Conservation (phyloP, 53 echinoderm and acorn worm species). For the Holothuria scabra region DNA sequence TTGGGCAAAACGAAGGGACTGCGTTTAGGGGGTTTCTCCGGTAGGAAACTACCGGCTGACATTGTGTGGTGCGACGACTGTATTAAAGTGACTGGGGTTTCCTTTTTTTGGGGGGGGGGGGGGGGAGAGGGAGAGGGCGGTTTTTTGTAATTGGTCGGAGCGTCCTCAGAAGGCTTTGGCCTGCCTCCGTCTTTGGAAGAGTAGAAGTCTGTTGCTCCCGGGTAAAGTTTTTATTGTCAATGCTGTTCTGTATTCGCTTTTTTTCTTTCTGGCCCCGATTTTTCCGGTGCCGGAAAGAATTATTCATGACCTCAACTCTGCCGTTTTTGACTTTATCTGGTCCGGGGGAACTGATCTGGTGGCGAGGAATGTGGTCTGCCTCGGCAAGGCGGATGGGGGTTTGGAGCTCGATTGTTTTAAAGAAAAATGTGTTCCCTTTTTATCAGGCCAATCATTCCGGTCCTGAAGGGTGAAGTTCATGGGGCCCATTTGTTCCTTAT, state of each 20-base stretch:
- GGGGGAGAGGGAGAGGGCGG: not conserved
- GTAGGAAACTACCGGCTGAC: constrained; percentile 28
- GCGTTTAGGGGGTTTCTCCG: constrained; percentile 30
- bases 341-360: constrained; percentile 21
- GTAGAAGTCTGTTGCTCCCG: not conserved
- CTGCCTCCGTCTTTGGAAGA: constrained; percentile 17
- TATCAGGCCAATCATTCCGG: constrained; percentile 4
- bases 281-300: constrained; percentile 1
- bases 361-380: not conserved
- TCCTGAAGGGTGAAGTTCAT: not conserved
- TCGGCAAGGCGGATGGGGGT: constrained; percentile 28
- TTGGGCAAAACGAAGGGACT: constrained; percentile 38
- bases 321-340: constrained; percentile 42
- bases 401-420: constrained; percentile 5
- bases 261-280: constrained; percentile 32
- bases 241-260: constrained; percentile 27
- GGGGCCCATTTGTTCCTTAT: constrained; percentile 13
- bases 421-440: constrained; percentile 7
- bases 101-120: constrained; percentile 24
- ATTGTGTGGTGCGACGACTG: constrained; percentile 29
- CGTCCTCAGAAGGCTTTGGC: not conserved
- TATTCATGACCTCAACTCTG: not conserved
- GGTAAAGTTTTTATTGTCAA: constrained; percentile 26
- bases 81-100: constrained; percentile 48
- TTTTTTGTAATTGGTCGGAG: not conserved